A percentile compares a stretch with the other conserved stretches of the same genome.
Conservation (phyloP, 2,888 invertebrate species). For the Cactoblastis cactorum region DNA sequence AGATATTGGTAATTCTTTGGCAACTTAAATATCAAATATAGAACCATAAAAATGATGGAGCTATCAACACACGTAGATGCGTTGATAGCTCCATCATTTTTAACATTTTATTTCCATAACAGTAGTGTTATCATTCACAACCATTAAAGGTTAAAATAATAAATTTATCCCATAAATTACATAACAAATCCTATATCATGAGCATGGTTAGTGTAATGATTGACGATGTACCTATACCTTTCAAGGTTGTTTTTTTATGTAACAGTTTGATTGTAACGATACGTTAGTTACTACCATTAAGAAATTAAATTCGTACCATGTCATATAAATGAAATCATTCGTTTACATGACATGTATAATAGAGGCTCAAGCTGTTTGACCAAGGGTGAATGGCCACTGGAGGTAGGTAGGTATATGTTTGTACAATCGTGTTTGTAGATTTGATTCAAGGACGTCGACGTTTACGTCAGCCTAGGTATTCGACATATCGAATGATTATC, state of each 20-base stretch:
- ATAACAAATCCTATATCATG: not conserved
- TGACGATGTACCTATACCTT: not conserved
- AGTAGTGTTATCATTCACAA: not conserved
- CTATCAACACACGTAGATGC: no score
- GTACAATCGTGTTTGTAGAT: slow-evolving; percentile 68
- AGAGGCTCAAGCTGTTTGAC: slow-evolving; percentile 24
- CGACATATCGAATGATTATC: slow-evolving; percentile 33
- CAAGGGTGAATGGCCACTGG: slow-evolving; percentile 63
- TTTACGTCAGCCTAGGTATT: slow-evolving; percentile 63
- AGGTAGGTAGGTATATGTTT: slow-evolving; percentile 54
- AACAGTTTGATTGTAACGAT: slow-evolving; percentile 3
- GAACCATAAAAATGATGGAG: no score
- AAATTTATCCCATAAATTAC: not conserved
- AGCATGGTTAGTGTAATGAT: not conserved
- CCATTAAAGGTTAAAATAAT: not conserved
- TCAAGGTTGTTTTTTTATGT: not conserved
- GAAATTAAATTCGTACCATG: not conserved
- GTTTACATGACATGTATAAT: not conserved
- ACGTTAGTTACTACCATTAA: not conserved
- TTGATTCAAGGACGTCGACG: slow-evolving; percentile 66
- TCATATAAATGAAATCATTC: not conserved
- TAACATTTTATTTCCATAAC: no score
- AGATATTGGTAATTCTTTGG: no score
- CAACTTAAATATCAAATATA: no score
- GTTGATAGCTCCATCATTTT: no score